Evolutionary conservation across 2,888 invertebrate genomes (phyloP).

Genomic region (Tetanocera ferruginea): DNA sequence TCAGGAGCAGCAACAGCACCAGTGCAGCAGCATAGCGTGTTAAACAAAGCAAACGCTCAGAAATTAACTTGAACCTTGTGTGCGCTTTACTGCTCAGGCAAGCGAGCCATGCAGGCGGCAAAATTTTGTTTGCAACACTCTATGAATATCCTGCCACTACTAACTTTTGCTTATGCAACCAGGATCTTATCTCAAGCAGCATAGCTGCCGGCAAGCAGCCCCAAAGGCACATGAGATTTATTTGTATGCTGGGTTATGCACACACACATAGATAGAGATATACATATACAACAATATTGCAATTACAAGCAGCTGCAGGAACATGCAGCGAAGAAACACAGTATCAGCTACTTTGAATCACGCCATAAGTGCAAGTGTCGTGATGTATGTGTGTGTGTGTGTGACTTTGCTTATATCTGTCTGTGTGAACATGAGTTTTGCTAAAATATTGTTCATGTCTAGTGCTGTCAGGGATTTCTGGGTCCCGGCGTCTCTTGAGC

Average conservation of each 20-base stretch:
- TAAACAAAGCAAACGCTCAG: not conserved
- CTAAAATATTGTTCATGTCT: not conserved
- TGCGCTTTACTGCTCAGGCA: not conserved
- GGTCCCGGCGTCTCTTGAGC: not conserved
- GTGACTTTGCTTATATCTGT: not conserved
- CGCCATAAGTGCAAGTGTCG: too few species aligned
- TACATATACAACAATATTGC: conserved; percentile 12
- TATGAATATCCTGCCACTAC: too few species aligned
- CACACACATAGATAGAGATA: too few species aligned
- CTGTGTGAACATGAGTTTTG: not conserved
- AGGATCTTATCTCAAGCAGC: not conserved
- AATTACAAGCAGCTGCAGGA: not conserved
- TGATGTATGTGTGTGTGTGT: not conserved
- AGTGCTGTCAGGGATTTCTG: not conserved
- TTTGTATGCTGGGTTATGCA: too few species aligned
- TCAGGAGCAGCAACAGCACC: too few species aligned
- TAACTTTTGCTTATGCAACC: too few species aligned
- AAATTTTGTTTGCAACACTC: too few species aligned
- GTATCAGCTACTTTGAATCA: not conserved
- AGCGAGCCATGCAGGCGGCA: not conserved
- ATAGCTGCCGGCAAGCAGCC: not conserved
- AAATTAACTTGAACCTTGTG: not conserved
- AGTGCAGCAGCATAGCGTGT: too few species aligned
- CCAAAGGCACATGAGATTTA: conserved; percentile 5
- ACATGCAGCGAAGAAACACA: not conserved